These are phyloP conservation scores for Peromyscus nudipes DNA, from an alignment of 2,797 vertebrate species.

Conservation along the genomic window DNA sequence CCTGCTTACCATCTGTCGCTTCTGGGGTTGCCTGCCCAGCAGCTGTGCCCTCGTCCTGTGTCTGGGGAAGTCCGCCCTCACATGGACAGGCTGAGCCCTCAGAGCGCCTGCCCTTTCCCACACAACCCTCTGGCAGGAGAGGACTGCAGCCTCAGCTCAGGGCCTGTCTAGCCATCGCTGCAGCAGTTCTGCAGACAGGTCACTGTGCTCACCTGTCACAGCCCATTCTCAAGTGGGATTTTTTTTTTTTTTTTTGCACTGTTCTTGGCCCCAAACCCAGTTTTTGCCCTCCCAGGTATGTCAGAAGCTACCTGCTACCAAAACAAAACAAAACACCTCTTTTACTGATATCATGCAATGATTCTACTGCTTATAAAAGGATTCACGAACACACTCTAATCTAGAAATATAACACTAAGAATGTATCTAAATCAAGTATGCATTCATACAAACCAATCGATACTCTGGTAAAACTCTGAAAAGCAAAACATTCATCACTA, in stretches of 20 bases:
- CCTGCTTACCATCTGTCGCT: background rate
- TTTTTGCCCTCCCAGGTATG: background rate
- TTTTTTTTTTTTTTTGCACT: background rate
- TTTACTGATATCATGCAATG: background rate
- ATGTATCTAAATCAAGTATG: slow-evolving; percentile 3
- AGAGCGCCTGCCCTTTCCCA: background rate
- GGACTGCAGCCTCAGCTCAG: background rate
- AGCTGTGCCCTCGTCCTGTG: background rate
- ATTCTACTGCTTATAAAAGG: slow-evolving; percentile 11
- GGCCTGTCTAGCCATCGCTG: background rate
- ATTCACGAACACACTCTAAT: background rate
- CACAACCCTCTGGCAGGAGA: background rate
- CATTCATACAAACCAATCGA: slow-evolving; percentile 16
- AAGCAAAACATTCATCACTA: background rate
- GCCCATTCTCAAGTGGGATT: background rate
- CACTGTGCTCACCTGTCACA: background rate
- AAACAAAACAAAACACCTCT: background rate
- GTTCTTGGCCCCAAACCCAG: background rate
- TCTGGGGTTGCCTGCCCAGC: background rate
- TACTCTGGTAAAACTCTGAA: background rate
- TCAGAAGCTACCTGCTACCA: background rate
- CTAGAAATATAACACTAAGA: slow-evolving; percentile 38
- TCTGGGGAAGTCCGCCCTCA: background rate
- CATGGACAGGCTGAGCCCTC: background rate
- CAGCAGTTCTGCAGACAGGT: background rate